Conservation (phyloP, 2,888 invertebrate species). For the Amblyjoppa proteus region DNA sequence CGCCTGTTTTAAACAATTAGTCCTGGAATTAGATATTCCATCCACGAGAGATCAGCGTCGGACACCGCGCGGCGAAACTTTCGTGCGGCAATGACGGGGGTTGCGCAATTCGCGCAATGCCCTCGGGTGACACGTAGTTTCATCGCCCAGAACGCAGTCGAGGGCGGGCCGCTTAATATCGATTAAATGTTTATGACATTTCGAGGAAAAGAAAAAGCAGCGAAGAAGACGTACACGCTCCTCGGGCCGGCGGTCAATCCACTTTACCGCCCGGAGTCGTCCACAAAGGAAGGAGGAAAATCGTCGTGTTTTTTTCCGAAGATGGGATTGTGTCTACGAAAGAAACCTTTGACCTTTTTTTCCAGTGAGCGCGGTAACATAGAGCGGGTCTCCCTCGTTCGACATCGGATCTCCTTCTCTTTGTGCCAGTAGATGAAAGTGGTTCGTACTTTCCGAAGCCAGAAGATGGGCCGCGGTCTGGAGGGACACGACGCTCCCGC, state of each 20-base stretch:
- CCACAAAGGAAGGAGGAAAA: constrained; percentile 53
- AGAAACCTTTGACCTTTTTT: constrained; percentile 65
- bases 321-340: constrained; percentile 49
- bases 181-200: background rate
- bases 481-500: constrained; percentile 10
- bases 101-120: constrained; percentile 15
- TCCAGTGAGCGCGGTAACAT: constrained; percentile 48
- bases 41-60: constrained; percentile 6
- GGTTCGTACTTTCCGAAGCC: constrained; percentile 65
- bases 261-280: constrained; percentile 34
- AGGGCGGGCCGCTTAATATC: too few species aligned
- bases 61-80: constrained; percentile 19
- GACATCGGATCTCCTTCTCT: constrained; percentile 54
- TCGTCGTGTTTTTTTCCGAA: constrained; percentile 38
- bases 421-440: constrained; percentile 69
- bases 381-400: background rate
- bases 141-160: background rate
- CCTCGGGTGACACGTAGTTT: background rate
- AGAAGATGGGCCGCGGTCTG: constrained; percentile 38
- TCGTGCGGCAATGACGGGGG: background rate
- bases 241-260: constrained; percentile 38
- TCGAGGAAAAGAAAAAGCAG: background rate
- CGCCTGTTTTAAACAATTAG: constrained; percentile 59
- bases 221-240: background rate
- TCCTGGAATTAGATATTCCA: constrained; percentile 49